A percentile compares a stretch with the other conserved stretches of the same genome.
phyloP scores from a whole-genome alignment of 1,140 invertebrate species.

The Anthonomus grandis region DNA sequence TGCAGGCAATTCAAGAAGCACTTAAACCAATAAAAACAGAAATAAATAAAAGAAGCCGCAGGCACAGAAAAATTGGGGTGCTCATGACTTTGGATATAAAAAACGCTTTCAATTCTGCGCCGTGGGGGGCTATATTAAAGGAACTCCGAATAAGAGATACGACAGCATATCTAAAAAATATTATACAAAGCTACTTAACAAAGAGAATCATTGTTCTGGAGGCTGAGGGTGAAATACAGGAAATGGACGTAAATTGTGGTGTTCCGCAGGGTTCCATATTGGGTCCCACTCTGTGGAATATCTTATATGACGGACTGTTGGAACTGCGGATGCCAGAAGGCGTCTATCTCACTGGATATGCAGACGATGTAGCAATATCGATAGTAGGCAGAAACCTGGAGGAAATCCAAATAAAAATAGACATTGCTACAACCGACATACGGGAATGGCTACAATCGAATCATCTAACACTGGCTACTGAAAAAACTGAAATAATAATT shows the following conservation, averaged over 20 bases:
- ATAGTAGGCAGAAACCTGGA: not conserved
- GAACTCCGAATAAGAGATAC: conserved; percentile 20
- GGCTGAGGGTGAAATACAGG: conserved; percentile 23
- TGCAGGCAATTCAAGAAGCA: conserved; percentile 38
- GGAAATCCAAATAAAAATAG: too few species aligned
- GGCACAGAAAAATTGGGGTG: not conserved
- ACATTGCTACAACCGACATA: too few species aligned
- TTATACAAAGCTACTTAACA: conserved; percentile 44
- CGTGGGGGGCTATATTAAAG: conserved; percentile 41
- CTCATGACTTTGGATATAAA: conserved; percentile 48
- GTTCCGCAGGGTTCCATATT: conserved; percentile 51
- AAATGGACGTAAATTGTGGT: conserved; percentile 42
- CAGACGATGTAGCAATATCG: conserved; percentile 14
- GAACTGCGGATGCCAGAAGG: conserved; percentile 28
- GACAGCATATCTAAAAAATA: conserved; percentile 29
- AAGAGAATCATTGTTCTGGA: conserved; percentile 31
- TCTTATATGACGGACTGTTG: conserved; percentile 45
- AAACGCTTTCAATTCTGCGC: conserved; percentile 47
- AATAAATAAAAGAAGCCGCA: not conserved
- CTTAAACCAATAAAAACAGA: too few species aligned
- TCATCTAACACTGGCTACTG: not conserved
- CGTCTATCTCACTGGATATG: not conserved
- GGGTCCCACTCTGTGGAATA: conserved; percentile 47
- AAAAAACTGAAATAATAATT: not conserved
- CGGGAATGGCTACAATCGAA: too few species aligned